Percentiles rank a stretch among this genome's conserved stretches.
Evolutionary conservation across 2,113 vertebrate species (phyloP).

Genomic region (Reinhardtius hippoglossoides): DNA sequence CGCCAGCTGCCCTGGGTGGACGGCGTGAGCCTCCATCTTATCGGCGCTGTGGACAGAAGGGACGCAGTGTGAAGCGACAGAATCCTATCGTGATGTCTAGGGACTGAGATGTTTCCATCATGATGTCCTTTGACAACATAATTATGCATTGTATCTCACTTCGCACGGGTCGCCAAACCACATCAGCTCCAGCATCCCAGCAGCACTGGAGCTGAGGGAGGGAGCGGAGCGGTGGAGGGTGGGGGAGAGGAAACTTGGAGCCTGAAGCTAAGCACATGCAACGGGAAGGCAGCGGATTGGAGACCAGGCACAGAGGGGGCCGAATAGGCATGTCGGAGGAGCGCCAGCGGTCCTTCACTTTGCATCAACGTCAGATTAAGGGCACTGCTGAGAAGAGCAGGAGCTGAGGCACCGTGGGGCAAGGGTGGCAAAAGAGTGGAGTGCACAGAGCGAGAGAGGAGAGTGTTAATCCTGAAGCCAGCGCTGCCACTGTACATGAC

Average conservation of each 20-base stretch:
- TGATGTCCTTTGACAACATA: conserved; percentile 78
- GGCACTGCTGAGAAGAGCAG: conserved; percentile 52
- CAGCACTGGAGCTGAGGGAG: conserved; percentile 17
- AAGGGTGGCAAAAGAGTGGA: conserved; percentile 60
- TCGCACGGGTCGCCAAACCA: conserved; percentile 63
- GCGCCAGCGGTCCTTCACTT: conserved; percentile 74
- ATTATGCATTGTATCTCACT: conserved; percentile 76
- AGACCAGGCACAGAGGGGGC: conserved; percentile 49
- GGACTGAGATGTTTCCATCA: conserved; percentile 70
- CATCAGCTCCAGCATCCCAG: conserved; percentile 62
- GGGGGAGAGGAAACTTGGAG: conserved; percentile 24
- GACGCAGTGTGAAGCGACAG: conserved; percentile 41
- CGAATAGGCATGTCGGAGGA: conserved; percentile 59
- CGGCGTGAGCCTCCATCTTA: conserved; percentile 54
- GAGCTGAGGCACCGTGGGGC: conserved; percentile 49
- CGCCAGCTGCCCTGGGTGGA: conserved; percentile 35
- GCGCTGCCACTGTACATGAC: conserved; percentile 41
- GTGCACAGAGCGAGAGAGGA: conserved; percentile 33
- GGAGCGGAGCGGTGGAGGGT: neutral
- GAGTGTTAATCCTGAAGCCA: conserved; percentile 61
- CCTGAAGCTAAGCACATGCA: conserved; percentile 69
- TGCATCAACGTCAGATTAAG: conserved; percentile 74
- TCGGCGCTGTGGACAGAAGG: conserved; percentile 47
- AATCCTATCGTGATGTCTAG: conserved; percentile 30
- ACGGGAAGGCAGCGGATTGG: conserved; percentile 64